phyloP scores from a whole-genome alignment of 2,113 vertebrate genomes.

The Onychostoma macrolepis region DNA sequence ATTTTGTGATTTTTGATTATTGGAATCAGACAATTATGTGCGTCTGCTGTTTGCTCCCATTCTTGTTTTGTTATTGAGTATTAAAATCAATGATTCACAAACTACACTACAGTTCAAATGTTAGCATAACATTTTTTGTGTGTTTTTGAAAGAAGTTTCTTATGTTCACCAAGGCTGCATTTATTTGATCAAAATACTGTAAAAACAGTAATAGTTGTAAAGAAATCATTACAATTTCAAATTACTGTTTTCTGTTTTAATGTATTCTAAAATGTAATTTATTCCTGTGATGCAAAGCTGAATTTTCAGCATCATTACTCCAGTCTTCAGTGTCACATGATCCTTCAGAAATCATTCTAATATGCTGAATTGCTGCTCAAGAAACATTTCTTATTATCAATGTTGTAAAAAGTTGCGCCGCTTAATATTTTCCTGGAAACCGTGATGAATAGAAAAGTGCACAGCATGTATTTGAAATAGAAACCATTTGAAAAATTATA shows the following conservation, averaged over 20 bases:
- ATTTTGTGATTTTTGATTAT: background rate
- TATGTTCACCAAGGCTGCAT: background rate
- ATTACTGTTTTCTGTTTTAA: too few species aligned
- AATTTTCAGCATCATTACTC: background rate
- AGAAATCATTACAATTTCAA: too few species aligned
- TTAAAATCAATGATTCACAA: background rate
- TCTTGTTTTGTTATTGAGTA: background rate
- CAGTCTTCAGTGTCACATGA: background rate
- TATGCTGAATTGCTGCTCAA: background rate
- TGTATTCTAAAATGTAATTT: too few species aligned
- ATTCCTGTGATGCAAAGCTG: background rate
- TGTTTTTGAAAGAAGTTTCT: background rate
- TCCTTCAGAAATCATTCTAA: background rate
- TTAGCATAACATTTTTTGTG: background rate
- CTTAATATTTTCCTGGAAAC: background rate
- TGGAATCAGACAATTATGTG: background rate
- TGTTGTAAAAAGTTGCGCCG: background rate
- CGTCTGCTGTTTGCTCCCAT: background rate
- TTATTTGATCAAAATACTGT: background rate
- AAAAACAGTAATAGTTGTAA: too few species aligned
- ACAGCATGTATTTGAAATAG: background rate
- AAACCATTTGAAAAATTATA: background rate
- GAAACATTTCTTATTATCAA: background rate
- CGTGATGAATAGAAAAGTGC: background rate
- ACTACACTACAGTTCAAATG: background rate